Evolutionary conservation across 2,113 vertebrate species (phyloP).

Genomic region (Athene noctua): DNA sequence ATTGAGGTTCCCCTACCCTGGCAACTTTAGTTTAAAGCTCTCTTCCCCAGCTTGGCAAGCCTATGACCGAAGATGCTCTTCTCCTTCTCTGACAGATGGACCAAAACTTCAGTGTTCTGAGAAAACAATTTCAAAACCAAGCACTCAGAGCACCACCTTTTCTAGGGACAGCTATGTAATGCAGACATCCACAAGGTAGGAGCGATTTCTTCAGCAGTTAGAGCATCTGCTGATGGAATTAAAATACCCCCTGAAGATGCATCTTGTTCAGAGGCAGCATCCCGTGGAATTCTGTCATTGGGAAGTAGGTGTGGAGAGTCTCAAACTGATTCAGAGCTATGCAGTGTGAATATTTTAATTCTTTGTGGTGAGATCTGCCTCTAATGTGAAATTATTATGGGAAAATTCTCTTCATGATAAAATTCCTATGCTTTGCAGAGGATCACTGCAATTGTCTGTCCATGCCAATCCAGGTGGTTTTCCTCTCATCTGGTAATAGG

Average conservation of each 20-base stretch:
- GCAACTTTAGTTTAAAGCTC: no score
- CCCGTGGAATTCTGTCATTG: background rate
- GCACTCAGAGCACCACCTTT: background rate
- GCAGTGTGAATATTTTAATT: background rate
- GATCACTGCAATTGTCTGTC: background rate
- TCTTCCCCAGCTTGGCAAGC: no score
- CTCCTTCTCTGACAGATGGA: no score
- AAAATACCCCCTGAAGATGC: background rate
- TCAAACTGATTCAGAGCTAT: slow-evolving; percentile 3
- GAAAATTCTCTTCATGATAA: background rate
- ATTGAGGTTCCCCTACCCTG: no score
- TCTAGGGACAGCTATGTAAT: background rate
- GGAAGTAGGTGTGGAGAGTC: slow-evolving; percentile 10
- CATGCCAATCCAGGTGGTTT: background rate
- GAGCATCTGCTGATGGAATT: background rate
- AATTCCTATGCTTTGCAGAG: background rate
- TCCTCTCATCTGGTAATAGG: background rate
- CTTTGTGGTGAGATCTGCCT: background rate
- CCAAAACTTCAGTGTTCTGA: background rate
- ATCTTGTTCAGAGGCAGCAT: slow-evolving; percentile 12
- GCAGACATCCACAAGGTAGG: background rate
- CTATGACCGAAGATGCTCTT: no score
- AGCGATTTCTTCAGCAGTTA: background rate
- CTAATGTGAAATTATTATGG: background rate
- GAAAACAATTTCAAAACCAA: background rate